A percentile compares a stretch with the other conserved stretches of the same genome.
Evolutionary conservation across 2,888 invertebrate genomes (phyloP).

Genomic region (Ceratothoa steindachneri): DNA sequence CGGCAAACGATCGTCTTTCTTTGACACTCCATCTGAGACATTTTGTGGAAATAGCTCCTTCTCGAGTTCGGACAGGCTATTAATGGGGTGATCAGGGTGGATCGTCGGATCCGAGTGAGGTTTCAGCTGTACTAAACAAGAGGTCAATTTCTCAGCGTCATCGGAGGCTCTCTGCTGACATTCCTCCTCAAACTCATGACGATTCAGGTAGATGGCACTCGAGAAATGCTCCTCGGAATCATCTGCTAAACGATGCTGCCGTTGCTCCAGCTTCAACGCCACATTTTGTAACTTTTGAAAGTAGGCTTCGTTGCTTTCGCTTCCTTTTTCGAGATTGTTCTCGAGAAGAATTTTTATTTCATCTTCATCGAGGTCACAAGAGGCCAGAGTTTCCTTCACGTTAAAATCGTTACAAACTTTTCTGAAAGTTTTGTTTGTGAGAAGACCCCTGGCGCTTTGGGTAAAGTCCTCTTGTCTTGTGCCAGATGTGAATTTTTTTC

Average conservation of each 20-base stretch:
- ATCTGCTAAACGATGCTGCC: background rate
- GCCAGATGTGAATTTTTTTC: slow-evolving; percentile 14
- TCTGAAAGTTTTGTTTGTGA: slow-evolving; percentile 21
- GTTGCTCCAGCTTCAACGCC: slow-evolving; percentile 3
- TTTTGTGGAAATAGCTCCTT: slow-evolving; percentile 21
- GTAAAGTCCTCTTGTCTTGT: slow-evolving; percentile 20
- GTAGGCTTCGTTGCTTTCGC: background rate
- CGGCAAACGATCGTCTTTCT: background rate
- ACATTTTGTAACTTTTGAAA: background rate
- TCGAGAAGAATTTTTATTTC: slow-evolving; percentile 24
- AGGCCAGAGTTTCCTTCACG: slow-evolving; percentile 19
- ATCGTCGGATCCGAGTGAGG: slow-evolving; percentile 22
- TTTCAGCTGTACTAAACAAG: slow-evolving; percentile 23
- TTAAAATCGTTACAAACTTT: slow-evolving; percentile 7
- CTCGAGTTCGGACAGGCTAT: slow-evolving; percentile 31
- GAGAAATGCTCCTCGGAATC: slow-evolving; percentile 13
- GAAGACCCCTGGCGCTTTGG: slow-evolving; percentile 18
- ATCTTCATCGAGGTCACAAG: slow-evolving; percentile 23
- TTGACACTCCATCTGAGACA: background rate
- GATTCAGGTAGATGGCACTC: slow-evolving; percentile 22
- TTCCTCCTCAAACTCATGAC: slow-evolving; percentile 31
- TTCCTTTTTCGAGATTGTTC: background rate
- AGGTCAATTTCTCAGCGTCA: slow-evolving; percentile 12
- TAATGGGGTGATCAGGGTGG: slow-evolving; percentile 38
- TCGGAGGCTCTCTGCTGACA: background rate